These are phyloP conservation scores for Synanthedon vespiformis DNA, from an alignment of 2,888 invertebrate species.

Conservation along the genomic window DNA sequence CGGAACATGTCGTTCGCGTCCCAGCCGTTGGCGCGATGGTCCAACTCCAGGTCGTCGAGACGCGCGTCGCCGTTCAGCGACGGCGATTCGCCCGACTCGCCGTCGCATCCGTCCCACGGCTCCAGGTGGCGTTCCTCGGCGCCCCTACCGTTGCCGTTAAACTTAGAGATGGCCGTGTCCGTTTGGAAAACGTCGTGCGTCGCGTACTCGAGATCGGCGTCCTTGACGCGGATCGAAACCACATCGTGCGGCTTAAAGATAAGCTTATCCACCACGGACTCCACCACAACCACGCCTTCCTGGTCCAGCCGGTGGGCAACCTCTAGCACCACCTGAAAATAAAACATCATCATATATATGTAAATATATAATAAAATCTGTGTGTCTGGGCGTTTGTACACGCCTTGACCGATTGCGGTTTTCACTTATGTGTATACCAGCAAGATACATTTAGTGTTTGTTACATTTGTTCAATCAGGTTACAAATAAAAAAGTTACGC, in stretches of 20 bases:
- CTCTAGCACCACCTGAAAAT: slow-evolving; percentile 79
- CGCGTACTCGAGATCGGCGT: slow-evolving; percentile 91
- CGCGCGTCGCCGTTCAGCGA: slow-evolving; percentile 72
- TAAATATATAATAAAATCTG: neutral
- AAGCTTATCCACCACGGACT: slow-evolving; percentile 80
- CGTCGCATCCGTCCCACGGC: slow-evolving; percentile 84
- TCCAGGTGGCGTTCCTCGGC: slow-evolving; percentile 83
- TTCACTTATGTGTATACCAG: no score
- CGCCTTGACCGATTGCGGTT: no score
- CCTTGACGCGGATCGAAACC: slow-evolving; percentile 83
- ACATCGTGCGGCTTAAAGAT: slow-evolving; percentile 89
- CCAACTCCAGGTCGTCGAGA: slow-evolving; percentile 77
- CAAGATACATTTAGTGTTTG: no score
- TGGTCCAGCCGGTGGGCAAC: slow-evolving; percentile 86
- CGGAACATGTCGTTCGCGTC: slow-evolving; percentile 95
- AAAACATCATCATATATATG: neutral
- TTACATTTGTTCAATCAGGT: no score
- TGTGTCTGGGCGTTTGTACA: no score
- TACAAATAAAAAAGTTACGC: no score
- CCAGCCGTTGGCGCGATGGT: slow-evolving; percentile 92
- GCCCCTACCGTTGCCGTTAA: slow-evolving; percentile 73
- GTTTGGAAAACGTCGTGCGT: slow-evolving; percentile 90
- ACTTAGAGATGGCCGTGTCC: slow-evolving; percentile 88
- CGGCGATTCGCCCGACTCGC: slow-evolving; percentile 55
- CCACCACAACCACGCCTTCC: slow-evolving; percentile 74